A percentile compares a stretch with the other conserved stretches of the same genome.
These are phyloP conservation scores for Fregata magnificens DNA, from an alignment of 2,113 vertebrate genomes.

Conservation along the genomic window DNA sequence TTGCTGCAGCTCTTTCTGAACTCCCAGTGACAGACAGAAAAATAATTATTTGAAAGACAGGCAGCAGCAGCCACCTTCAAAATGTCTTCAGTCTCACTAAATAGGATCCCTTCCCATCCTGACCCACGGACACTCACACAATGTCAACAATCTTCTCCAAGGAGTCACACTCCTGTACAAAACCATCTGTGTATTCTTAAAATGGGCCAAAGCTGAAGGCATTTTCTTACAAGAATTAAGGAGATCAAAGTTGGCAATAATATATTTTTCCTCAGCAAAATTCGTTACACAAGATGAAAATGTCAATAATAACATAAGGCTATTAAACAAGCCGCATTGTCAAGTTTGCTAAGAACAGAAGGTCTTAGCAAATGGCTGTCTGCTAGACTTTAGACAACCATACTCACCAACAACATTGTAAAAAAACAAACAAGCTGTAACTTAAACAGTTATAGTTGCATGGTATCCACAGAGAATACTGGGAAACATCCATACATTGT, in stretches of 20 bases:
- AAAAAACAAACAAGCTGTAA: not conserved
- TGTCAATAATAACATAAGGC: slow-evolving; percentile 45
- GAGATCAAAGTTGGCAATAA: slow-evolving; percentile 2
- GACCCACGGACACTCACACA: not conserved
- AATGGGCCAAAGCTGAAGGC: not conserved
- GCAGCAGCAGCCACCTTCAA: not conserved
- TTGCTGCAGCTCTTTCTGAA: not conserved
- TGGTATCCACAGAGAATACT: not conserved
- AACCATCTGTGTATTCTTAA: not conserved
- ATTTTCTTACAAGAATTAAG: not conserved
- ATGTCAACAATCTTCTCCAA: not conserved
- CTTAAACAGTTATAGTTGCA: not conserved
- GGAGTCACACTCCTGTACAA: not conserved
- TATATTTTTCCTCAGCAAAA: not conserved
- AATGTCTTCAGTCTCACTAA: not conserved
- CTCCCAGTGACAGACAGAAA: not conserved
- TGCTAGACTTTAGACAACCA: not conserved
- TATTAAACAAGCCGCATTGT: not conserved
- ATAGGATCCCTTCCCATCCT: not conserved
- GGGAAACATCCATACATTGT: not conserved
- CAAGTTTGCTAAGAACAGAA: slow-evolving; percentile 45
- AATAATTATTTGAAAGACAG: not conserved
- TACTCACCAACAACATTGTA: not conserved
- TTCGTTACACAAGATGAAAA: not conserved
- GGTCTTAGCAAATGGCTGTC: slow-evolving; percentile 35